Evolutionary conservation across 37 sponge, comb jelly and placozoan genomes (phyloP).

Genomic region (Aplysina aerophoba): DNA sequence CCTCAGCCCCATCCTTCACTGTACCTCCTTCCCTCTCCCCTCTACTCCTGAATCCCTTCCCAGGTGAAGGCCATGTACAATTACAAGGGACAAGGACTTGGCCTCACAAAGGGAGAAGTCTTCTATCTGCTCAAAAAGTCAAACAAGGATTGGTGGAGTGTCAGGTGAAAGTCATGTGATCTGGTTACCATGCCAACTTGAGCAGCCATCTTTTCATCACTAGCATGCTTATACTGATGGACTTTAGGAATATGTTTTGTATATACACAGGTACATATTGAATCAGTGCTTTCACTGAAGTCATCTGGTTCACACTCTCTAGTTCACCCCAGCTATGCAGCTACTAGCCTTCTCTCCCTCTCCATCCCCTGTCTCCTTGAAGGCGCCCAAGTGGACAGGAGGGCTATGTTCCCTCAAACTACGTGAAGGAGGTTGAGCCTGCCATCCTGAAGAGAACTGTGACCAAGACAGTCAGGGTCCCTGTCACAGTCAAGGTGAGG

Average conservation of each 20-base stretch:
- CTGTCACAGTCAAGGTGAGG: conserved; percentile 66
- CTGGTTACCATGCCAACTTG: neutral
- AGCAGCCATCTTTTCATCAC: neutral
- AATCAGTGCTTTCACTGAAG: neutral
- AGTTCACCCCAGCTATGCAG: no score
- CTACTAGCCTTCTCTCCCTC: neutral
- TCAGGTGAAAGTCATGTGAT: conserved; percentile 58
- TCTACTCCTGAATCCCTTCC: neutral
- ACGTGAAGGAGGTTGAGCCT: conserved; percentile 85
- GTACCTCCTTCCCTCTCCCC: no score
- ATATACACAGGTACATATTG: neutral
- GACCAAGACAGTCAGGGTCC: conserved; percentile 71
- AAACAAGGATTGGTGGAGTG: conserved; percentile 94
- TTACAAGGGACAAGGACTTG: conserved; percentile 88
- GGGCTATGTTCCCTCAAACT: conserved; percentile 92
- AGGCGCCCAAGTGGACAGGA: conserved; percentile 84
- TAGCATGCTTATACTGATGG: neutral
- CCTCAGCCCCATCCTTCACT: no score
- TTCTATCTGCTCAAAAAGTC: conserved; percentile 77
- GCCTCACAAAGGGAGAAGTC: conserved; percentile 87
- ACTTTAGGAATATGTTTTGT: neutral
- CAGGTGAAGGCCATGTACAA: conserved; percentile 75
- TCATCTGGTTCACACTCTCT: no score
- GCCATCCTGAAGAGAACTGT: conserved; percentile 45
- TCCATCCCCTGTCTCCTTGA: neutral